phyloP scores from a whole-genome alignment of 2,113 vertebrate species.

The Tautogolabrus adspersus region DNA sequence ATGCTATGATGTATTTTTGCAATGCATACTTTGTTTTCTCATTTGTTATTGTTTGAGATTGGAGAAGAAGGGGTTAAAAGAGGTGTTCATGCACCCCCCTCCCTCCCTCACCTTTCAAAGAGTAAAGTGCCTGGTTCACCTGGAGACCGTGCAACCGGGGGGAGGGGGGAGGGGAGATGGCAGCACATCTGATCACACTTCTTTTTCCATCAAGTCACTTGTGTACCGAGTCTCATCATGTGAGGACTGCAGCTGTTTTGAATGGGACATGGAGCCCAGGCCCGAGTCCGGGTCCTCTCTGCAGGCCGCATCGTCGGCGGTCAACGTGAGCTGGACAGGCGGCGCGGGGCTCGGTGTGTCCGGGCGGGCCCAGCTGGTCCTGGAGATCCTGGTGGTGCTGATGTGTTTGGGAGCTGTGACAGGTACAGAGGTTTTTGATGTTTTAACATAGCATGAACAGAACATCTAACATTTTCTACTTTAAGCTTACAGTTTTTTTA shows the following conservation, averaged over 20 bases:
- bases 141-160: conserved; percentile 29
- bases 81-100: conserved; percentile 9
- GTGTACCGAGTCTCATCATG: neutral
- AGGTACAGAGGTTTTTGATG: conserved; percentile 60
- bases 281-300: conserved; percentile 23
- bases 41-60: neutral
- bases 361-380: conserved; percentile 58
- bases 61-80: conserved; percentile 46
- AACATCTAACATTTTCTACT: too few relatives aligned
- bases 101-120: conserved; percentile 21
- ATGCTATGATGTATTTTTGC: neutral
- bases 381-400: conserved; percentile 82
- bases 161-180: conserved; percentile 3
- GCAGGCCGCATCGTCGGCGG: neutral
- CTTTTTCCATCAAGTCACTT: neutral
- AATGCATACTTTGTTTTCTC: neutral
- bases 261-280: conserved; percentile 10
- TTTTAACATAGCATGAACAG: too few relatives aligned
- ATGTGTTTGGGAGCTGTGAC: conserved; percentile 83
- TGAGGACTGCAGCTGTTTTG: neutral
- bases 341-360: conserved; percentile 5
- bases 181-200: conserved; percentile 2
- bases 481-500: too few relatives aligned
- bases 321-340: conserved; percentile 45
- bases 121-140: conserved; percentile 37